phyloP scores from a whole-genome alignment of 2,888 invertebrate species.

The Stenoptilia bipunctidactyla region DNA sequence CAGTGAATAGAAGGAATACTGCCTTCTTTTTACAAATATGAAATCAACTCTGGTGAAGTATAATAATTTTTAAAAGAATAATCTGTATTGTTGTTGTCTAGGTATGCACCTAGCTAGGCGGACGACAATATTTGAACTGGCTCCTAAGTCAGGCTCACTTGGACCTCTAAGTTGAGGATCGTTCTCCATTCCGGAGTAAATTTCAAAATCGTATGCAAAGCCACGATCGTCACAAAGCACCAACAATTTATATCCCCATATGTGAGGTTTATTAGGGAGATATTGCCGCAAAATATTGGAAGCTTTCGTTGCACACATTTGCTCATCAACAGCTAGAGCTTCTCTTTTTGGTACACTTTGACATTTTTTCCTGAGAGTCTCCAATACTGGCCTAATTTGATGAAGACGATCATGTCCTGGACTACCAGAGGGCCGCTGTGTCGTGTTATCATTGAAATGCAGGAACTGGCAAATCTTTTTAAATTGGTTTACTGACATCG shows the following conservation, averaged over 20 bases:
- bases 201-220: slow-evolving; percentile 13
- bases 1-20: slow-evolving; percentile 11
- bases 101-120: slow-evolving; percentile 3
- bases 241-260: slow-evolving; percentile 14
- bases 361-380: slow-evolving; percentile 10
- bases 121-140: slow-evolving; percentile 3
- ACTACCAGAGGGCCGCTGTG: background rate
- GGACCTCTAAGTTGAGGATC: background rate
- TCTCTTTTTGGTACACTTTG: slow-evolving; percentile 8
- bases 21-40: slow-evolving; percentile 12
- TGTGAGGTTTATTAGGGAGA: slow-evolving; percentile 14
- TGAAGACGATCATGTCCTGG: background rate
- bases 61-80: slow-evolving; percentile 16
- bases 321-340: slow-evolving; percentile 11
- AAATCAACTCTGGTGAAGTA: slow-evolving; percentile 13
- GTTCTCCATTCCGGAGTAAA: slow-evolving; percentile 10
- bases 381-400: slow-evolving; percentile 4
- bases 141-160: slow-evolving; percentile 1
- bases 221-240: slow-evolving; percentile 14
- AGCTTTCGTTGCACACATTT: too few relatives aligned
- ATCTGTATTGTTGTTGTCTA: slow-evolving; percentile 6
- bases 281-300: slow-evolving; percentile 13
- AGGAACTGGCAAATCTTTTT: slow-evolving; percentile 14
- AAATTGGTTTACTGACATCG: slow-evolving; percentile 12
- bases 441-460: slow-evolving; percentile 9